Evolutionary conservation across 2,797 vertebrate species (phyloP).

Genomic region (Catharus ustulatus): DNA sequence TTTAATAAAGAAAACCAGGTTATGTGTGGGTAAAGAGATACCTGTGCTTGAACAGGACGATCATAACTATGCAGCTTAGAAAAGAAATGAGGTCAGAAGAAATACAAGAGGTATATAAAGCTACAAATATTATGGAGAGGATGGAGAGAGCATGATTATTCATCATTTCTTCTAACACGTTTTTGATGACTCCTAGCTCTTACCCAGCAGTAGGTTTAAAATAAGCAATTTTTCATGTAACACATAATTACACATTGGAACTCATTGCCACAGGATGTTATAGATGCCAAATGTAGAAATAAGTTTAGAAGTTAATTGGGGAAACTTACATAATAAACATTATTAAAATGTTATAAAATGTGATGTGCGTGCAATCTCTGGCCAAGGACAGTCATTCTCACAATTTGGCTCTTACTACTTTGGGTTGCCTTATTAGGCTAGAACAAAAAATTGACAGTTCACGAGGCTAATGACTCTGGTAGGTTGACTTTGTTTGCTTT

Average conservation of each 20-base stretch:
- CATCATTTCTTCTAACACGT: neutral
- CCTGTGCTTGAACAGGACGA: neutral
- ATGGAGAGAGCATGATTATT: neutral
- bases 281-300: conserved; percentile 23
- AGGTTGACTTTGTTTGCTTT: conserved; percentile 25
- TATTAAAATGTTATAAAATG: conserved; percentile 6
- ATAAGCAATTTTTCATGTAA: conserved; percentile 16
- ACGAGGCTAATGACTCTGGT: neutral
- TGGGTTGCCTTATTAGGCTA: neutral
- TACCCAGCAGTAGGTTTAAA: conserved; percentile 36
- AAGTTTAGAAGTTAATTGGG: conserved; percentile 25
- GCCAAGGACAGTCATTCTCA: neutral
- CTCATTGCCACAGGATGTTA: conserved; percentile 21
- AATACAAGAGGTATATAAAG: neutral
- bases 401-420: neutral
- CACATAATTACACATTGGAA: conserved; percentile 7
- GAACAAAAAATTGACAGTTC: neutral
- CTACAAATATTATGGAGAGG: neutral
- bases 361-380: neutral
- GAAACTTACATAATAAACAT: conserved; percentile 32
- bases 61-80: neutral
- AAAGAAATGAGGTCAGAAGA: neutral
- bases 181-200: conserved; percentile 37
- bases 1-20: neutral
- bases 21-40: neutral